Conservation (phyloP, 2,797 vertebrate species). For the Argya squamiceps region DNA sequence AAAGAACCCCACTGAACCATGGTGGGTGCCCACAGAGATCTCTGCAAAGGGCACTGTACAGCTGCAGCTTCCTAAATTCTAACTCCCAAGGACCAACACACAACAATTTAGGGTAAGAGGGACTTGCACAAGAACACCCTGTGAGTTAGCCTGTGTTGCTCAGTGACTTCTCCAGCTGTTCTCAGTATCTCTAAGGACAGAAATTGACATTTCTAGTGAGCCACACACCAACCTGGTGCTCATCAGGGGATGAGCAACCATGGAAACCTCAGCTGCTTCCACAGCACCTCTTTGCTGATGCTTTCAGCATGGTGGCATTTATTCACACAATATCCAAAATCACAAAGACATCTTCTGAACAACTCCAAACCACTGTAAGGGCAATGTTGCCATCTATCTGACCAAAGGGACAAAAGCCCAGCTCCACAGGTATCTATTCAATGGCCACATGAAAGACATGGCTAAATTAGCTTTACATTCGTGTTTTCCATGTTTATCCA, state of each 20-base stretch:
- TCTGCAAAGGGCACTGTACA: background rate
- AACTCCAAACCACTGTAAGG: background rate
- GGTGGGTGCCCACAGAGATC: background rate
- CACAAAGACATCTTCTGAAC: background rate
- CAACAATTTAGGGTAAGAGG: accelerated
- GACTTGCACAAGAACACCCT: accelerated
- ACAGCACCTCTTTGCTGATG: background rate
- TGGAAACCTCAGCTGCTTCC: accelerated
- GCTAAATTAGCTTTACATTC: background rate
- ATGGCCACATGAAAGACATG: background rate
- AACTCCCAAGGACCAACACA: background rate
- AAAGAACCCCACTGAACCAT: background rate
- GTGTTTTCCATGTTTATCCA: background rate
- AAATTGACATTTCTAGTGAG: background rate
- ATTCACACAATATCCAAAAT: background rate
- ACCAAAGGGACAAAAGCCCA: background rate
- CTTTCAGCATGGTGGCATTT: background rate
- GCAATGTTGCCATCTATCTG: background rate
- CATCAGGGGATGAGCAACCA: background rate
- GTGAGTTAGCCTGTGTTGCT: background rate
- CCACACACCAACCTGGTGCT: accelerated
- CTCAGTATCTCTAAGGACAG: background rate
- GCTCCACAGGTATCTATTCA: background rate
- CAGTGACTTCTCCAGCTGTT: background rate
- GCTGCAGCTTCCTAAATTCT: background rate